Conservation (phyloP, 2,888 invertebrate genomes). For the Lepidochrysops patricia region DNA sequence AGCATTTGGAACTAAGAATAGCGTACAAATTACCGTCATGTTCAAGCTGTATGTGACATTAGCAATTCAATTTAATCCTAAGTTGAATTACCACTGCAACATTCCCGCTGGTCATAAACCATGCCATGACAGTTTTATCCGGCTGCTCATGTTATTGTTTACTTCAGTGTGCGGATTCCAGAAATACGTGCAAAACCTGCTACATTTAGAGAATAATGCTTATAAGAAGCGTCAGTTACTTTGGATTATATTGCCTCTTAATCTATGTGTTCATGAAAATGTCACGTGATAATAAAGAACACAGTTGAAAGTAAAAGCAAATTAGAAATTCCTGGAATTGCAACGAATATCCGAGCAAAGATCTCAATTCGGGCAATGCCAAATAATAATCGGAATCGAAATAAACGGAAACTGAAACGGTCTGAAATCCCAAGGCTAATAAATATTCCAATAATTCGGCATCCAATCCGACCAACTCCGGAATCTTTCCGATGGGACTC, state of each 20-base stretch:
- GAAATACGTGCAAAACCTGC: neutral
- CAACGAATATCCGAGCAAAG: neutral
- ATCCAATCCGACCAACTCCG: slow-evolving; percentile 54
- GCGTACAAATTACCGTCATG: slow-evolving; percentile 12
- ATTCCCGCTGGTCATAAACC: slow-evolving; percentile 14
- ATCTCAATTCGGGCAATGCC: neutral
- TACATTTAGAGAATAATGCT: neutral
- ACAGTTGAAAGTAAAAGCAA: neutral
- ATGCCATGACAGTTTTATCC: slow-evolving; percentile 32
- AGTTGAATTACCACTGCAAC: slow-evolving; percentile 22
- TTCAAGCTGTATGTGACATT: slow-evolving; percentile 18
- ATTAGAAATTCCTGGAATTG: neutral
- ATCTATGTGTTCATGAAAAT: no score
- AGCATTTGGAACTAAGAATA: neutral
- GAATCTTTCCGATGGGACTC: slow-evolving; percentile 64
- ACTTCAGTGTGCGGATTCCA: neutral
- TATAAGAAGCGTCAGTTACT: no score
- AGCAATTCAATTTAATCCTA: slow-evolving; percentile 25
- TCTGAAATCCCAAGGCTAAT: slow-evolving; percentile 53
- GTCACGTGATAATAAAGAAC: no score
- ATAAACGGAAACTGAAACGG: slow-evolving; percentile 31
- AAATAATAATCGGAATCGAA: slow-evolving; percentile 32
- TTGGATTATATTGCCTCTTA: no score
- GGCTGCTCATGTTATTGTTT: slow-evolving; percentile 10
- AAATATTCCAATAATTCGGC: slow-evolving; percentile 67